These are phyloP conservation scores for Gymnodraco acuticeps DNA, from an alignment of 2,797 vertebrate species.

Conservation along the genomic window DNA sequence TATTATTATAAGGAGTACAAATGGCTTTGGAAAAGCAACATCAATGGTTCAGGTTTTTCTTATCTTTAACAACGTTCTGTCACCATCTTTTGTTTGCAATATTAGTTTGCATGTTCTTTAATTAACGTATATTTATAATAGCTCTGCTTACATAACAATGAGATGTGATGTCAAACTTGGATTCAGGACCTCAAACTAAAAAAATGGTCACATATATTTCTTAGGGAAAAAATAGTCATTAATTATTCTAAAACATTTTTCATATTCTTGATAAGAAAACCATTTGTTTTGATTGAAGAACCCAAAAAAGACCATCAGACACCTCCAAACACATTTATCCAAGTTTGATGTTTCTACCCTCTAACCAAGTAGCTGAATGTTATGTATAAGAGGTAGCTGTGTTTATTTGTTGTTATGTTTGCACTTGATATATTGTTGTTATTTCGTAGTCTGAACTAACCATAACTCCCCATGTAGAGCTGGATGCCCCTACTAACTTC, in stretches of 20 bases:
- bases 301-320: neutral
- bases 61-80: neutral
- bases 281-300: neutral
- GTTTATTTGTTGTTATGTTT: constrained; percentile 29
- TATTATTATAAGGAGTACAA: neutral
- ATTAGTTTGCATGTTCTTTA: constrained; percentile 54
- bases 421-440: constrained; percentile 30
- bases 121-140: constrained; percentile 32
- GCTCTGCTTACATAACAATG: neutral
- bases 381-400: constrained; percentile 8
- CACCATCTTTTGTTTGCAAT: neutral
- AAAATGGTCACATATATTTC: neutral
- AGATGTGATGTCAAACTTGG: constrained; percentile 51
- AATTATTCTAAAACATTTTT: neutral
- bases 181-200: constrained; percentile 1
- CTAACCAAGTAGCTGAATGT: constrained; percentile 9
- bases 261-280: neutral
- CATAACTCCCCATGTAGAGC: constrained; percentile 56
- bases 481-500: constrained; percentile 73
- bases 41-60: constrained; percentile 14
- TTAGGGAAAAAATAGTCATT: neutral
- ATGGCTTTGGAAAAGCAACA: neutral
- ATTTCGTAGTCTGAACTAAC: constrained; percentile 49
- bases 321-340: neutral
- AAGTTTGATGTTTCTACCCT: constrained; percentile 50